Conservation (phyloP, 2,888 invertebrate genomes). For the Dasysyrphus tricinctus region DNA sequence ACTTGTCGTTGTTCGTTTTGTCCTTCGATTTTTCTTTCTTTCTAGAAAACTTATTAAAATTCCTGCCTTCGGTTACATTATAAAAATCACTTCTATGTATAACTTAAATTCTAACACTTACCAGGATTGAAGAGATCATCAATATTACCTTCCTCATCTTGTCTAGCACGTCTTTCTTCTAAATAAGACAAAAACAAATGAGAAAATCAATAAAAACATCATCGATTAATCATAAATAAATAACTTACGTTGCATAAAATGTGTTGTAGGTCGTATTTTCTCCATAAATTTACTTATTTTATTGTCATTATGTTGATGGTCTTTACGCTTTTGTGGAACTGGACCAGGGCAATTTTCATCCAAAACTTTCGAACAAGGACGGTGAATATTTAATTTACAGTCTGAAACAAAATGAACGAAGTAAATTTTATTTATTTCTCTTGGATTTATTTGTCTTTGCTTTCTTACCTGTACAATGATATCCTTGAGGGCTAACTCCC, state of each 20-base stretch:
- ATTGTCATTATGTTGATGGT: constrained; percentile 87
- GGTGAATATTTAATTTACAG: constrained; percentile 94
- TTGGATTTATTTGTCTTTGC: background rate
- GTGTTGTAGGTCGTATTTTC: constrained; percentile 83
- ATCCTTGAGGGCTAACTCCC: constrained; percentile 98
- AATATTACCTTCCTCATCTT: constrained; percentile 81
- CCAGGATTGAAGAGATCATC: constrained; percentile 80
- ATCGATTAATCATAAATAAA: background rate
- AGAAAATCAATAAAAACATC: constrained; percentile 2
- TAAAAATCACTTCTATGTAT: background rate
- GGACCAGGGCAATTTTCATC: constrained; percentile 93
- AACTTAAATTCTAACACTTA: constrained; percentile 76
- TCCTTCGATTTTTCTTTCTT: background rate
- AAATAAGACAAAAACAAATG: constrained; percentile 51
- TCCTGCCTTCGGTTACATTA: constrained; percentile 53
- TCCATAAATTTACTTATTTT: constrained; percentile 91
- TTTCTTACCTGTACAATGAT: constrained; percentile 93
- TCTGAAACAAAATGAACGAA: constrained; percentile 83
- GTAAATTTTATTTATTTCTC: background rate
- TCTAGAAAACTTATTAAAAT: background rate
- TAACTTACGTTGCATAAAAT: constrained; percentile 62
- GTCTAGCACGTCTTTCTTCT: constrained; percentile 81
- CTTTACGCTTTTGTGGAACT: constrained; percentile 85
- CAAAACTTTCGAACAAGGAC: constrained; percentile 90
- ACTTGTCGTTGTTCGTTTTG: background rate